Percentiles rank a stretch among this genome's conserved stretches.
Evolutionary conservation across 1,140 invertebrate species (phyloP).

Genomic region (Solen grandis): DNA sequence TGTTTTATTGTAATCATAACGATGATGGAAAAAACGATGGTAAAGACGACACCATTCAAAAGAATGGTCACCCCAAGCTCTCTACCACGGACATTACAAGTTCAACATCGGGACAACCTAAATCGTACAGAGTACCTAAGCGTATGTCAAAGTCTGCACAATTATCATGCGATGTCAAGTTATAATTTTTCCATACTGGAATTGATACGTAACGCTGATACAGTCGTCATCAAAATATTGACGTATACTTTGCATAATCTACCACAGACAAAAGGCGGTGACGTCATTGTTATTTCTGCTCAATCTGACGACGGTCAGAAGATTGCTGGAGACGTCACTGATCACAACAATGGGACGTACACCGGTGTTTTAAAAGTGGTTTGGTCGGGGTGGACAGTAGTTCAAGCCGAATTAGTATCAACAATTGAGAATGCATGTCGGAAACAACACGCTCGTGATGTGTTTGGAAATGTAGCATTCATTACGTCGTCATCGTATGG

Average conservation of each 20-base stretch:
- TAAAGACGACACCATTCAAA: no score
- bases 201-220: no score
- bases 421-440: slow-evolving; percentile 38
- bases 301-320: background rate
- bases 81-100: no score
- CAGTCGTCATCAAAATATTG: no score
- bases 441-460: slow-evolving; percentile 1
- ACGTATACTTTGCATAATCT: slow-evolving; percentile 6
- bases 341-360: slow-evolving; percentile 45
- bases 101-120: no score
- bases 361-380: slow-evolving; percentile 20
- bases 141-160: no score
- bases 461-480: slow-evolving; percentile 25
- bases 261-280: background rate
- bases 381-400: slow-evolving; percentile 25
- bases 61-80: no score
- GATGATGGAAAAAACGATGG: no score
- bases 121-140: no score
- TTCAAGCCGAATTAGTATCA: slow-evolving; percentile 7
- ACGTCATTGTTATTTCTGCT: slow-evolving; percentile 24
- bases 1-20: no score
- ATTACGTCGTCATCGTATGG: slow-evolving; percentile 5
- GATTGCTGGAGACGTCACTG: slow-evolving; percentile 33
- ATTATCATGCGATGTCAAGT: no score
- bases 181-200: no score